phyloP scores from a whole-genome alignment of 2,797 vertebrate genomes.

The Hydrophis major region DNA sequence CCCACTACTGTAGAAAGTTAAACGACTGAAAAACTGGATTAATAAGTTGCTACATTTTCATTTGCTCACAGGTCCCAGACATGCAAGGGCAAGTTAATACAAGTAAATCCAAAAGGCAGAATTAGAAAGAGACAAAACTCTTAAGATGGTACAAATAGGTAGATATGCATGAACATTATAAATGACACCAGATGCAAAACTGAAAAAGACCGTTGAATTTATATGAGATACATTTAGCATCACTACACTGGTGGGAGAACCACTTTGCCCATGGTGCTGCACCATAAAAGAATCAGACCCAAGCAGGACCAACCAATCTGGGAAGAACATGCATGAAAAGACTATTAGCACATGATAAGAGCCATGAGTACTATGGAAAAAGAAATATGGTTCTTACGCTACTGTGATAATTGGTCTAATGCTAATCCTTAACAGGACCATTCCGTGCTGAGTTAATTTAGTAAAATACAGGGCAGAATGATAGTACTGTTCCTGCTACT shows the following conservation, averaged over 20 bases:
- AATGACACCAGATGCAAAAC: slow-evolving; percentile 41
- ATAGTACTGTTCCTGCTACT: not conserved
- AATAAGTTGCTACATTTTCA: slow-evolving; percentile 11
- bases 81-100: slow-evolving; percentile 29
- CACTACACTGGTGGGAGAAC: not conserved
- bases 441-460: not conserved
- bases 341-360: not conserved
- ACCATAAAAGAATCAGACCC: not conserved
- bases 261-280: not conserved
- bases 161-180: slow-evolving; percentile 33
- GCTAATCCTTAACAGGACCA: not conserved
- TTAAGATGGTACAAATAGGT: slow-evolving; percentile 30
- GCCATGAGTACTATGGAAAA: not conserved
- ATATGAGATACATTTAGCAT: not conserved
- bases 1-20: not conserved
- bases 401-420: not conserved
- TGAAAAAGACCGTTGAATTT: slow-evolving; percentile 25
- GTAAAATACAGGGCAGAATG: not conserved
- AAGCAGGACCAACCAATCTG: not conserved
- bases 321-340: not conserved
- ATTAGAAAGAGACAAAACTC: not conserved
- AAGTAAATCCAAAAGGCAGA: slow-evolving; percentile 41
- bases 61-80: slow-evolving; percentile 20
- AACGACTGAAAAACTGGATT: not conserved
- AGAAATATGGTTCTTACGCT: not conserved